Evolutionary conservation across 2,797 vertebrate species (phyloP), one percentile per base, ranked within the genome.

Genomic region (Xiphophorus birchmanni): DNA sequence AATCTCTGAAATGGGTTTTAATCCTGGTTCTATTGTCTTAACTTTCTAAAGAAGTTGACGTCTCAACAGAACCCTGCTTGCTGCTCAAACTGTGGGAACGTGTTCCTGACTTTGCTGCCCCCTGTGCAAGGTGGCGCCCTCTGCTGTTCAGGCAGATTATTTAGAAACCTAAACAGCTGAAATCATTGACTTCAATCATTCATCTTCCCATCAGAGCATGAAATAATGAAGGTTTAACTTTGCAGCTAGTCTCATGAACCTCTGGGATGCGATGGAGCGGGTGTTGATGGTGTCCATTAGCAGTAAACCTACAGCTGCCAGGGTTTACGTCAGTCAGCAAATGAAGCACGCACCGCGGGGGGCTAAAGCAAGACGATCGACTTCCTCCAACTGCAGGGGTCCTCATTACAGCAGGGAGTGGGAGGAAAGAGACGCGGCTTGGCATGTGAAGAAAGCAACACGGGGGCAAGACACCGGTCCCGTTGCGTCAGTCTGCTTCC

Each of bases 361-460:
- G 82, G 88, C 69, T 50, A 45, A 80, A 85, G 74, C 82, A 48
- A 79, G 87, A 81, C 81, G 90, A 84, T 73, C 78, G 78, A 79
- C 89, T 86, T 82, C 50, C 77, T 73, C 11, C 81, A 78, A 2
- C 91, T 77, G 87, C 76, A 0, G 91, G 90, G 89, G 81, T 78
- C 82, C 91, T 94, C 91, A 93, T 94, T 94, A 94, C 90, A 81
- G 88, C 92, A 50, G 83, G 67, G 80, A 88, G 91, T 91, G 89
- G 89, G 88, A 90, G 88, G 84, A 83, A 82, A 63, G 78, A 85
- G 80, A 89, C 81, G 21, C 9, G 78, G 88, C 35, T 58, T 76
- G 83, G 84, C n/a, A 73, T 86, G 89, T 84, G 91, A 80, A 85
- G 80, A 82, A 85, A 89, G 80, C 89, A 76, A 84, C 88, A 81